These are phyloP conservation scores for Dipodomys stephensi DNA, from an alignment of 2,113 vertebrate genomes.

Conservation along the genomic window DNA sequence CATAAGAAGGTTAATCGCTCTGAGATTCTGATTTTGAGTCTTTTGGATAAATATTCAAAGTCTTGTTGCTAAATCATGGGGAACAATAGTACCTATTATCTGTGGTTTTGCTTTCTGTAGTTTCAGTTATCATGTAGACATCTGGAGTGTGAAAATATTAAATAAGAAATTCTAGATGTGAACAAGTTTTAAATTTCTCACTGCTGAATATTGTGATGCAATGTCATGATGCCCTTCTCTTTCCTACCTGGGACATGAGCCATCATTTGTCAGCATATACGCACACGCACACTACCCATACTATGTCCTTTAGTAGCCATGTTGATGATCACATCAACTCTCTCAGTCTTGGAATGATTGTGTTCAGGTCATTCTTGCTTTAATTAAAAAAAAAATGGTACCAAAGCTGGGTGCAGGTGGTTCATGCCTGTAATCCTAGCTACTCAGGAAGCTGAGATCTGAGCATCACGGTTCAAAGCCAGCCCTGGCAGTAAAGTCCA, in stretches of 20 bases:
- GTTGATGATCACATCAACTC: background rate
- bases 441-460: too few relatives aligned
- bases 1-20: background rate
- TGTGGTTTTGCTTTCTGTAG: background rate
- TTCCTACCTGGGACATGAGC: background rate
- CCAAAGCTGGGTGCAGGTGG: too few relatives aligned
- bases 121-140: background rate
- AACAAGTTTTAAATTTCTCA: background rate
- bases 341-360: background rate
- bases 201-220: background rate
- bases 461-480: too few relatives aligned
- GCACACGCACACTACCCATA: background rate
- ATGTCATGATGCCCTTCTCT: background rate
- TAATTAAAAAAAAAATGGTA: background rate
- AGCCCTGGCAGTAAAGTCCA: too few relatives aligned
- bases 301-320: background rate
- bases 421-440: too few relatives aligned
- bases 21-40: background rate
- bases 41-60: background rate
- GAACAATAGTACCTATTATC: background rate
- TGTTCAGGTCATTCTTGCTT: background rate
- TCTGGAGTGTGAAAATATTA: background rate
- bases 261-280: background rate
- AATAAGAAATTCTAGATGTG: background rate
- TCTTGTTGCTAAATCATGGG: background rate